phyloP scores from a whole-genome alignment of 2,888 invertebrate species.

The Caenorhabditis sp. region DNA sequence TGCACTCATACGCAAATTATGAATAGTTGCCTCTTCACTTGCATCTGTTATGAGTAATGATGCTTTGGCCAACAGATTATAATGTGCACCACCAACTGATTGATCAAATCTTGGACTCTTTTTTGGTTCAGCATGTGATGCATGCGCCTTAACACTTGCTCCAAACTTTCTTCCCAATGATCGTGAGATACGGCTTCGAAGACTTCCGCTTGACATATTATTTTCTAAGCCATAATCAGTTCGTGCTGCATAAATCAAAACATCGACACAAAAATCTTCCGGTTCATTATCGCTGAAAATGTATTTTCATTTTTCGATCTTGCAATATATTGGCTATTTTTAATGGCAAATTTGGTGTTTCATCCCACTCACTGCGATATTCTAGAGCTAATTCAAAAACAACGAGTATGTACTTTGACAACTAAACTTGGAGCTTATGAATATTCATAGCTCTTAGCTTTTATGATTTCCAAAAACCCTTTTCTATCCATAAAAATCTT shows the following conservation, averaged over 20 bases:
- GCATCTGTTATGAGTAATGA: constrained; percentile 50
- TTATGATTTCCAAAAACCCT: too few species aligned
- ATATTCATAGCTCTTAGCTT: background rate
- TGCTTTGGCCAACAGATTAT: constrained; percentile 51
- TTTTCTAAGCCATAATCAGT: constrained; percentile 44
- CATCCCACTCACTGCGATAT: too few species aligned
- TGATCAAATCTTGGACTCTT: constrained; percentile 25
- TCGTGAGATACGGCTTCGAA: constrained; percentile 48
- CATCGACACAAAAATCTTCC: constrained; percentile 52
- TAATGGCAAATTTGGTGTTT: background rate
- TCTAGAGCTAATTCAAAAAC: too few species aligned
- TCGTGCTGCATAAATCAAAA: constrained; percentile 47
- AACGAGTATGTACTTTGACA: too few species aligned
- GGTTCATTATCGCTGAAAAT: constrained; percentile 53
- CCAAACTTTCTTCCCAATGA: constrained; percentile 56
- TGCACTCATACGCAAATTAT: constrained; percentile 51
- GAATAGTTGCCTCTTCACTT: constrained; percentile 50
- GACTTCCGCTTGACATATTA: constrained; percentile 34
- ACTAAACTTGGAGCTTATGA: too few species aligned
- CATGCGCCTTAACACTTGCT: constrained; percentile 35
- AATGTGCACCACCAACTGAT: constrained; percentile 44
- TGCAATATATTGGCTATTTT: background rate
- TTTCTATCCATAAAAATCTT: constrained; percentile 5
- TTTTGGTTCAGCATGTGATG: constrained; percentile 10
- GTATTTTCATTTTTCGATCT: background rate